Base-by-base conservation (phyloP, 1,140 invertebrate genomes). In the Oncopodura yosiiana region DNA sequence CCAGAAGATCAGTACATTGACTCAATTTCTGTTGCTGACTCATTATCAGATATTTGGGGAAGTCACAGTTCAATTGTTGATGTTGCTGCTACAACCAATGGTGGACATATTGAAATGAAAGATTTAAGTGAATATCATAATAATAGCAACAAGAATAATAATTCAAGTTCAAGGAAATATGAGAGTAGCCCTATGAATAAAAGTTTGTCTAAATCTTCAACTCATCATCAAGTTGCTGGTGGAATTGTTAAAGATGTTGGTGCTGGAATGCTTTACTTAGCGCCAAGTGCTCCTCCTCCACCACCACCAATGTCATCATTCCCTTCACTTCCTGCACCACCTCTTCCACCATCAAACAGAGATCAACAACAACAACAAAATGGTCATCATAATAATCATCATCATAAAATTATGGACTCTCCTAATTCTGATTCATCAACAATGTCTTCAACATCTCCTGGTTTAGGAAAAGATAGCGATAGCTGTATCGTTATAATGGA, bases 401-500 rank as follows among this genome's bases (percentile, higher is more conserved):
- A 19, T 32, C 44, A 30, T 8, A 32, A 46, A 21, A 6, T 34
- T 14, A 14, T 34, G 14, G 30, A 34, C 30, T 34, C 30, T 34
- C 30, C 30, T 8, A 14, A 34, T 34, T 34, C 30, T 34, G 38
- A 36, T 16, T 37, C 46, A 38, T 16, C 32, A 26, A 16, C 32
- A 18, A 27, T 34, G 21, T 23, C 46, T 6, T 46, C 43, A 18
- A 26, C 43, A n/a, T 16, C 43, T 18, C 26, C 21, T 26, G 38
- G 38, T 49, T 23, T 30, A 49, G 24, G 29, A 32, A 5, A 46
- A 34, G 56, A 58, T 27, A 39, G 24, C 14, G 50, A 61, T 16
- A 61, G 53, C 38, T 61, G 58, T 21, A 52, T 61, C 26, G 50
- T 61, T 11, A 53, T 61, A 21, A 61, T 49, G 21, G 58, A 61